A percentile compares a stretch with the other conserved stretches of the same genome.
Conservation (phyloP, 2,888 invertebrate species). For the Pheosia tremula region DNA sequence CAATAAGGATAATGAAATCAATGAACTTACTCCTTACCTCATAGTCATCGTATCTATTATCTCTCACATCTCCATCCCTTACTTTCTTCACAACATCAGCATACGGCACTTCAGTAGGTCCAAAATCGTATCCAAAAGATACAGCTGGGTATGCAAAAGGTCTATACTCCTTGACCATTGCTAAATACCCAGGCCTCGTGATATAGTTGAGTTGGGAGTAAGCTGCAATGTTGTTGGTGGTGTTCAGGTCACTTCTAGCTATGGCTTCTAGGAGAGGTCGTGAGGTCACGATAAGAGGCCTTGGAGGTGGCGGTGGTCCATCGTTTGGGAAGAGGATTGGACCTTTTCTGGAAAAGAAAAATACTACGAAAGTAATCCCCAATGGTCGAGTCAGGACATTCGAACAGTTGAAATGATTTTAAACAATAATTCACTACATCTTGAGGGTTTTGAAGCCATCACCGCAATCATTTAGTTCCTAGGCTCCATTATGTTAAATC, state of each 20-base stretch:
- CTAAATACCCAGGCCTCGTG: constrained; percentile 20
- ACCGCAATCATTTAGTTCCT: too few species aligned
- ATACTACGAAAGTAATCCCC: too few species aligned
- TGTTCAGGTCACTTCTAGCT: constrained; percentile 65
- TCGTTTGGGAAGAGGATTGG: constrained; percentile 77
- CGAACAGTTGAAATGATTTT: too few species aligned
- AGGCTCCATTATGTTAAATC: too few species aligned
- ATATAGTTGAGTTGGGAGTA: constrained; percentile 28
- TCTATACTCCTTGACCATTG: constrained; percentile 35
- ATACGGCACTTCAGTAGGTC: constrained; percentile 38
- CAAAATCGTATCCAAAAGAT: constrained; percentile 31
- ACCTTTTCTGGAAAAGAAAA: constrained; percentile 62
- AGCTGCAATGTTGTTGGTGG: constrained; percentile 48
- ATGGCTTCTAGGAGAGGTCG: constrained; percentile 71
- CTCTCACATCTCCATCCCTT: constrained; percentile 19
- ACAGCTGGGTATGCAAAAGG: constrained; percentile 40
- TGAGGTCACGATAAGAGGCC: constrained; percentile 73
- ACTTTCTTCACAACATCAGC: constrained; percentile 36
- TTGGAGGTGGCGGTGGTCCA: constrained; percentile 61
- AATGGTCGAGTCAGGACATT: too few species aligned
- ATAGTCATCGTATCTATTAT: constrained; percentile 55
- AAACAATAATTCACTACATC: too few species aligned
- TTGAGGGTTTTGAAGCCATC: too few species aligned
- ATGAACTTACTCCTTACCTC: constrained; percentile 49
- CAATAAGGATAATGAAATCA: not conserved